phyloP scores from a whole-genome alignment of 2,797 vertebrate genomes.

The Lophius americanus region DNA sequence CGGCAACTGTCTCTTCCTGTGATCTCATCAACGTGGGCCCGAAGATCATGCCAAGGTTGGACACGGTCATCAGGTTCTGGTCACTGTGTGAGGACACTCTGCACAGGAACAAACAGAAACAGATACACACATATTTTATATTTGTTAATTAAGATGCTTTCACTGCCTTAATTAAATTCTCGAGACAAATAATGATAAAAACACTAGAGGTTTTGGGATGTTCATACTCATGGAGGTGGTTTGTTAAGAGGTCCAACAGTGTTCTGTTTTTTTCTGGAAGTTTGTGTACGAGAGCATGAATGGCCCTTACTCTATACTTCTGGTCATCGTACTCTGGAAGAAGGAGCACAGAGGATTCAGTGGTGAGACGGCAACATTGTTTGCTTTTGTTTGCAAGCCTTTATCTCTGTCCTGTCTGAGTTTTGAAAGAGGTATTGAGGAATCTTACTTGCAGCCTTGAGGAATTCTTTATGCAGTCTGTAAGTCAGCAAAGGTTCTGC shows the following conservation, averaged over 20 bases:
- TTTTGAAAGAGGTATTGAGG: constrained; percentile 3
- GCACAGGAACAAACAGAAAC: constrained; percentile 1
- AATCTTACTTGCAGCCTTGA: constrained; percentile 95
- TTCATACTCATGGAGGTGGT: constrained; percentile 92
- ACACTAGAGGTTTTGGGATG: neutral
- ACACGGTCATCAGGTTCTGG: constrained; percentile 97
- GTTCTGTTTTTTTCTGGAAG: constrained; percentile 94
- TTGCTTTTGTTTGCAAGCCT: neutral
- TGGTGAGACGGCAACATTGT: neutral
- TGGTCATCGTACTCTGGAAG: constrained; percentile 95
- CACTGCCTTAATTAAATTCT: neutral
- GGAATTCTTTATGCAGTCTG: constrained; percentile 96
- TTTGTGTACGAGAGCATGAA: constrained; percentile 93
- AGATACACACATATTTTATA: no score
- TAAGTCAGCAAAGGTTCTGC: constrained; percentile 97
- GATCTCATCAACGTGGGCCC: constrained; percentile 97
- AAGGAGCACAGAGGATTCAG: constrained; percentile 13
- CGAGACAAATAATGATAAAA: neutral
- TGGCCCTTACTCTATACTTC: constrained; percentile 93
- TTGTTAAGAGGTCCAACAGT: constrained; percentile 95
- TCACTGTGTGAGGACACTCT: constrained; percentile 95
- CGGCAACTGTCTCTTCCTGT: constrained; percentile 97
- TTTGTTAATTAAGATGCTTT: neutral
- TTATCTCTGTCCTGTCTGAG: neutral
- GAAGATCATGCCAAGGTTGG: constrained; percentile 98